Evolutionary conservation across 2,888 invertebrate species (phyloP), one percentile per base, ranked within the genome.

Genomic region (Nematopogon swammerdamellus): DNA sequence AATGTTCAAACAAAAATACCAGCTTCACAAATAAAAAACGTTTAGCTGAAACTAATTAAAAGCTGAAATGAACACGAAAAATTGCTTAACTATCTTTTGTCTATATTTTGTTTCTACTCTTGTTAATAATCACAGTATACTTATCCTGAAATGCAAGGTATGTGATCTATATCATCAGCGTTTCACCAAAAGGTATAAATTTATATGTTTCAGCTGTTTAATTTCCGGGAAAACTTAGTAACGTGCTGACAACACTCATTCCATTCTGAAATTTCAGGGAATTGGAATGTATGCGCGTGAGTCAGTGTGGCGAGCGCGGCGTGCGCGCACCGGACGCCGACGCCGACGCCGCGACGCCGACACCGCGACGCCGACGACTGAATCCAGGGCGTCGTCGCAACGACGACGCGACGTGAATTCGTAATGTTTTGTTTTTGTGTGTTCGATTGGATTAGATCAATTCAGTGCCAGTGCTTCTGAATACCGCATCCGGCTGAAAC

Each of bases 261-360:
- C 8, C 36, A 36, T 36, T 36, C 36, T 14, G 8, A 36, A 6
- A 36, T 14, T 36, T 36, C 14, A 6, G 14, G n/a, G 36, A 36
- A 14, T 14, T 14, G 36, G 25, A 25, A 25, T 25, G 25, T 25
- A 4, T 25, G 25, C 62, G 70, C 63, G 59, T 76, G 77, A 76
- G 67, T 77, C 77, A 77, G 77, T 76, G 70, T 64, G 67, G 72
- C 66, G 60, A 36, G 36, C 36, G 36, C 36, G 36, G 25, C 25
- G 25, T 10, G 25, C 11, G 36, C 36, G 36, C 36, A 36, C 36
- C 36, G 36, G 36, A 36, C 69, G 69, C 65, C 68, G 68, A 68
- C 72, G 70, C 69, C 70, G 65, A 72, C 73, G 71, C 57, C 57
- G 60, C 59, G 61, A 54, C 58, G 58, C 59, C 58, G 60, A 58